Evolutionary conservation across 2,797 vertebrate species (phyloP).

Genomic region (Sus cebifrons): DNA sequence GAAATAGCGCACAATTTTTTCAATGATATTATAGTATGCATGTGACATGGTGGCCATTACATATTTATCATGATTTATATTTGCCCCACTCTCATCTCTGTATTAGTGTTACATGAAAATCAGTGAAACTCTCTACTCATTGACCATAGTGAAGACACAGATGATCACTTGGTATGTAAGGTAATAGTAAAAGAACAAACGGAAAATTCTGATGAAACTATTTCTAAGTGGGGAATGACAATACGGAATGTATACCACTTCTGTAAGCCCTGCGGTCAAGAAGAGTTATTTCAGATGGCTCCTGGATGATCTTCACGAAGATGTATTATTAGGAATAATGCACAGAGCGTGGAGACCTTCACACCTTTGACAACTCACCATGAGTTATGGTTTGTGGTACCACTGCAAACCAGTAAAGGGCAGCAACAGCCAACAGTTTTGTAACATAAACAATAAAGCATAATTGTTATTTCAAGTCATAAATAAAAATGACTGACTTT

Average conservation of each 20-base stretch:
- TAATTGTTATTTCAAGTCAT: neutral
- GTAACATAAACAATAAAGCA: constrained; percentile 49
- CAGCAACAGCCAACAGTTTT: constrained; percentile 84
- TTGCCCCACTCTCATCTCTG: neutral
- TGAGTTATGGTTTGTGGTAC: constrained; percentile 83
- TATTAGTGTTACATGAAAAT: constrained; percentile 12
- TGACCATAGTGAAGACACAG: neutral
- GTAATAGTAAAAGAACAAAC: neutral
- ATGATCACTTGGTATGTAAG: neutral
- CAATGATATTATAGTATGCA: neutral
- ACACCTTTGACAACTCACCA: constrained; percentile 63
- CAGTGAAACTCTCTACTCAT: neutral
- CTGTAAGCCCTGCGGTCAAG: neutral
- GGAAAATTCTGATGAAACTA: neutral
- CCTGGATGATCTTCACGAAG: neutral
- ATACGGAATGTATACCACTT: neutral
- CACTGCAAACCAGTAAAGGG: constrained; percentile 84
- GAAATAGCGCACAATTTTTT: neutral
- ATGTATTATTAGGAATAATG: neutral
- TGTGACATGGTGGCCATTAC: neutral
- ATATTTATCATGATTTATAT: neutral
- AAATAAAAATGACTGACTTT: neutral
- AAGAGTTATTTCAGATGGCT: neutral
- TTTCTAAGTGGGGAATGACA: neutral
- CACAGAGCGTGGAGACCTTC: neutral